Evolutionary conservation across 2,113 vertebrate species (phyloP).

Genomic region (Neoarius graeffei): DNA sequence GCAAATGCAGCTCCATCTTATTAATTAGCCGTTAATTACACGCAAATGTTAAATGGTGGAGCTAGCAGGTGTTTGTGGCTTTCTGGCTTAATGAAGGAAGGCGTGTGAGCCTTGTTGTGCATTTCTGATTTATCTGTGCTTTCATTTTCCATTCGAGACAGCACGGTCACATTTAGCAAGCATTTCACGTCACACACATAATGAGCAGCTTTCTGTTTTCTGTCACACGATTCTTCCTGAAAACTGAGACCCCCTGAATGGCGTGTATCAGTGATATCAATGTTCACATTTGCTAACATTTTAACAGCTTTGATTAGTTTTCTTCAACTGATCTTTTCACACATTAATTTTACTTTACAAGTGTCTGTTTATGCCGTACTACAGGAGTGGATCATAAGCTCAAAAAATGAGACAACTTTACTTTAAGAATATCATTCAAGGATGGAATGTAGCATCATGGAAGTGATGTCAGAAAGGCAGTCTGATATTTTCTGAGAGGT

Average conservation of each 20-base stretch:
- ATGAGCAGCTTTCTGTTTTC: background rate
- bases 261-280: background rate
- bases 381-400: background rate
- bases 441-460: background rate
- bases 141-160: constrained; percentile 43
- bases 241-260: background rate
- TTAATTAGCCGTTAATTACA: constrained; percentile 47
- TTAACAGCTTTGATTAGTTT: background rate
- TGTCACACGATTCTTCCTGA: background rate
- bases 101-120: background rate
- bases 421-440: background rate
- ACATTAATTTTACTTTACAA: background rate
- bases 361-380: background rate
- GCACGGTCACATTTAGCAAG: constrained; percentile 21
- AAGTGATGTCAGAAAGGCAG: background rate
- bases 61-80: constrained; percentile 28
- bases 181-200: background rate
- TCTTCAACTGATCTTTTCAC: background rate
- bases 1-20: constrained; percentile 20
- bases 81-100: constrained; percentile 34
- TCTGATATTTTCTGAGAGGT: background rate
- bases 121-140: constrained; percentile 8
- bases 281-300: background rate
- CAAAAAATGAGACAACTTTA: background rate
- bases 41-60: constrained; percentile 28